These are phyloP conservation scores for Listronotus oregonensis DNA, from an alignment of 1,140 invertebrate species.

Conservation along the genomic window DNA sequence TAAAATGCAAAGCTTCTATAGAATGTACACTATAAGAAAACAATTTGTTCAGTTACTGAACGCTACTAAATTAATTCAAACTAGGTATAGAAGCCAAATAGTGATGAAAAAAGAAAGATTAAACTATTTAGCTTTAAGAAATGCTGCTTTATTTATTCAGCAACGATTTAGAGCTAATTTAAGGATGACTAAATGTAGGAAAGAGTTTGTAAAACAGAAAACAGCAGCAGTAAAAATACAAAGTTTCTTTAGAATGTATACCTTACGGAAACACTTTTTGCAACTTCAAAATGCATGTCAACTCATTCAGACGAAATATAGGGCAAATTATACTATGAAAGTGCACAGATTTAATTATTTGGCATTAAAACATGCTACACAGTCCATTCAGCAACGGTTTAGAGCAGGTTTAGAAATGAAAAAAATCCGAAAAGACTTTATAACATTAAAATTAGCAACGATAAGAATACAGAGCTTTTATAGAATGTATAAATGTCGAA, in stretches of 20 bases:
- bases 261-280: too few species aligned
- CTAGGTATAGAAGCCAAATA: background rate
- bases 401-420: too few species aligned
- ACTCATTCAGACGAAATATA: too few species aligned
- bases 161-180: slow-evolving; percentile 42
- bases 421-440: background rate
- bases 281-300: too few species aligned
- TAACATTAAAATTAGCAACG: slow-evolving; percentile 27
- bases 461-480: slow-evolving; percentile 49
- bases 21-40: slow-evolving; percentile 26
- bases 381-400: too few species aligned
- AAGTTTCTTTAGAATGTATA: too few species aligned
- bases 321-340: too few species aligned
- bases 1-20: slow-evolving; percentile 38
- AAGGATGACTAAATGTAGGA: slow-evolving; percentile 1
- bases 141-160: slow-evolving; percentile 51
- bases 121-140: slow-evolving; percentile 39
- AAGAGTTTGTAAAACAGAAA: background rate
- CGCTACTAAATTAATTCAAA: slow-evolving; percentile 23
- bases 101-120: slow-evolving; percentile 1
- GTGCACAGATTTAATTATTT: too few species aligned
- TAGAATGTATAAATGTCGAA: slow-evolving; percentile 40
- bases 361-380: too few species aligned
- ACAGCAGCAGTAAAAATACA: too few species aligned
- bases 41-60: slow-evolving; percentile 31